Evolutionary conservation across 2,797 vertebrate species (phyloP).

Genomic region (Tokudaia muenninki): DNA sequence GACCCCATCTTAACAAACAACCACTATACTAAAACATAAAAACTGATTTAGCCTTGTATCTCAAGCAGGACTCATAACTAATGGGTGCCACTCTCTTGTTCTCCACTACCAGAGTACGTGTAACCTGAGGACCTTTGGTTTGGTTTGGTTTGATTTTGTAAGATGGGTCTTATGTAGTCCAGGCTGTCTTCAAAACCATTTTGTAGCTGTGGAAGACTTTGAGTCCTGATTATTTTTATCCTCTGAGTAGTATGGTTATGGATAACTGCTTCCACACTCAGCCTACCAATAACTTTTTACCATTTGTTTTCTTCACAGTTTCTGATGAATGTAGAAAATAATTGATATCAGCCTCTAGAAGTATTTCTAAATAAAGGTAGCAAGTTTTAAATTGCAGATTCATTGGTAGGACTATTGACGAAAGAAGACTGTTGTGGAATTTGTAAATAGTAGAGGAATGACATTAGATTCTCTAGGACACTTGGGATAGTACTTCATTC

Average conservation of each 20-base stretch:
- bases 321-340: slow-evolving; percentile 14
- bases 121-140: not conserved
- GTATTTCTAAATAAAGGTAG: not conserved
- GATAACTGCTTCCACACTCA: not conserved
- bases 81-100: slow-evolving; percentile 65
- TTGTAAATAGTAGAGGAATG: not conserved
- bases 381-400: not conserved
- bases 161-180: no score
- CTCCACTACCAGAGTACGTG: slow-evolving; percentile 47
- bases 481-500: not conserved
- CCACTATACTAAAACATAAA: not conserved
- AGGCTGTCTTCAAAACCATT: not conserved
- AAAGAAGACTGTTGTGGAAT: not conserved
- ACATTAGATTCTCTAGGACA: not conserved
- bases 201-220: not conserved
- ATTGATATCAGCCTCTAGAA: not conserved
- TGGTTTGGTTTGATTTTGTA: not conserved
- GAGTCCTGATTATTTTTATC: not conserved
- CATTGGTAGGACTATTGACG: not conserved
- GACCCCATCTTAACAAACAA: not conserved
- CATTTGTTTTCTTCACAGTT: not conserved
- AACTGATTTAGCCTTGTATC: slow-evolving; percentile 59
- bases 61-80: slow-evolving; percentile 47
- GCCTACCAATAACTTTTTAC: not conserved
- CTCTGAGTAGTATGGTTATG: not conserved